Conservation (phyloP, 2,888 invertebrate species). For the Temnothorax unifasciatus region DNA sequence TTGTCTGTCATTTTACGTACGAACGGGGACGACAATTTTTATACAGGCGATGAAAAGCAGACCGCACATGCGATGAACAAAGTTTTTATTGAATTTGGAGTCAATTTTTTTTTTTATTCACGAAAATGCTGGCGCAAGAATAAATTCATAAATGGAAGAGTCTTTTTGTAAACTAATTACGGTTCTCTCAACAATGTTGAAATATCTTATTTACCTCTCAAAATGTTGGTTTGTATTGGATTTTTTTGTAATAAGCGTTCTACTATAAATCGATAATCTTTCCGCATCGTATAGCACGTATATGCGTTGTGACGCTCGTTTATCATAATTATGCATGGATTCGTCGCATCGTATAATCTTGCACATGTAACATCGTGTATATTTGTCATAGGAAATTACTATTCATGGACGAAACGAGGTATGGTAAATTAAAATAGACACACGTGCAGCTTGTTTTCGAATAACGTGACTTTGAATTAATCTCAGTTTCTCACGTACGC, state of each 20-base stretch:
- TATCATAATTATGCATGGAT: slow-evolving; percentile 25
- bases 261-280: slow-evolving; percentile 9
- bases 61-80: neutral
- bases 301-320: neutral
- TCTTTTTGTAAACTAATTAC: neutral
- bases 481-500: neutral
- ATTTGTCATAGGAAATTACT: slow-evolving; percentile 20
- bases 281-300: neutral
- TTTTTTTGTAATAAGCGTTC: neutral
- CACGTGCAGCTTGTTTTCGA: neutral
- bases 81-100: neutral
- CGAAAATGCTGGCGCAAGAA: neutral
- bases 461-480: neutral
- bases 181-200: neutral
- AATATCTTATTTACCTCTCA: neutral
- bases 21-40: neutral
- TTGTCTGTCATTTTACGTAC: neutral
- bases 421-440: slow-evolving; percentile 18
- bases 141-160: neutral
- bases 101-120: neutral
- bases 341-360: slow-evolving; percentile 28
- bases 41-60: neutral
- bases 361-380: neutral
- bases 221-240: neutral
- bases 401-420: slow-evolving; percentile 5